These are phyloP conservation scores for Phalacrocorax carbo DNA, from an alignment of 2,113 vertebrate genomes.

Conservation along the genomic window DNA sequence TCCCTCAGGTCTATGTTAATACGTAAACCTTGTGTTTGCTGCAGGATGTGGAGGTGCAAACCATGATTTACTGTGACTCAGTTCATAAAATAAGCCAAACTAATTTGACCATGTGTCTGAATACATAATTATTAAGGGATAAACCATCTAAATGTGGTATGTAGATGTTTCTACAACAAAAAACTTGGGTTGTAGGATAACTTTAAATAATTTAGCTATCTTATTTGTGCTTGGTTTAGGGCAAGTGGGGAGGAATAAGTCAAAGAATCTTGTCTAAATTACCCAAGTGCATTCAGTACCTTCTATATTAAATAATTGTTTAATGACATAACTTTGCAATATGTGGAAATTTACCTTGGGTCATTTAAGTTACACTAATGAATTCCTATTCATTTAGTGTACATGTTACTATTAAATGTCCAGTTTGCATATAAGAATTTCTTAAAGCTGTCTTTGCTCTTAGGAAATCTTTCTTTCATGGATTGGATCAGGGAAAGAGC, in stretches of 20 bases:
- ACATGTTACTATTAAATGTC: neutral
- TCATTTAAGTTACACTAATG: constrained; percentile 17
- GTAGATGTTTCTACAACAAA: neutral
- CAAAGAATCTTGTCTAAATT: neutral
- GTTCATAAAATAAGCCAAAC: neutral
- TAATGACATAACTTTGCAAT: neutral
- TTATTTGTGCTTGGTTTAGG: neutral
- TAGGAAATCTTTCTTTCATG: neutral
- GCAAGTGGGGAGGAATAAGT: neutral
- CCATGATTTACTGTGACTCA: neutral
- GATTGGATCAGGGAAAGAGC: neutral
- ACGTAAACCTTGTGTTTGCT: neutral
- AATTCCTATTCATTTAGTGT: neutral
- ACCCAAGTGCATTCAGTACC: neutral
- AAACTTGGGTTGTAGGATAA: neutral
- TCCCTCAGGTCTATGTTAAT: neutral
- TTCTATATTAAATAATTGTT: neutral
- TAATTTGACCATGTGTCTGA: neutral
- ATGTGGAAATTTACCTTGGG: neutral
- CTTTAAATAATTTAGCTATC: neutral
- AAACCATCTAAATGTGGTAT: neutral
- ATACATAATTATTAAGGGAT: neutral
- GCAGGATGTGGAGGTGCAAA: neutral
- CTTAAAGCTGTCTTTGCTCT: constrained; percentile 2
- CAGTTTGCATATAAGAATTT: neutral